These are phyloP conservation scores for Muscicapa comitata DNA, from an alignment of 2,797 vertebrate species.

Conservation along the genomic window DNA sequence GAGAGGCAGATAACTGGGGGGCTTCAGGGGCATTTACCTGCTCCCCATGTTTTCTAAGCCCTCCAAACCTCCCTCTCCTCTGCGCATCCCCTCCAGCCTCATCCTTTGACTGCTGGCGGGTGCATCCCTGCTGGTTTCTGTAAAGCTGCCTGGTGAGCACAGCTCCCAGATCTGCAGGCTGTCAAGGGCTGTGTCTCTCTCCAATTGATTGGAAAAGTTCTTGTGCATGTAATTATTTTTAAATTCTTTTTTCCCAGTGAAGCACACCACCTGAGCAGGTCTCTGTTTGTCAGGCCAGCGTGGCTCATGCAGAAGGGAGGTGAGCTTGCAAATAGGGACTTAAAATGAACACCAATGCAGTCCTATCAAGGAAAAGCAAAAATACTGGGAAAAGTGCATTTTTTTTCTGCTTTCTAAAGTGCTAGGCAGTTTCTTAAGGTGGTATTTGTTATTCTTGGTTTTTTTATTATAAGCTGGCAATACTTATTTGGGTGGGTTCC, in stretches of 20 bases:
- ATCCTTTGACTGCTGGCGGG: neutral
- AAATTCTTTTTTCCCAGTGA: neutral
- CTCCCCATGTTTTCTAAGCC: neutral
- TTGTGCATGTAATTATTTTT: neutral
- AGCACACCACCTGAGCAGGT: constrained; percentile 33
- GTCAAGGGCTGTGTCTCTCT: constrained; percentile 18
- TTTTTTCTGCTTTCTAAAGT: neutral
- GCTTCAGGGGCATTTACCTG: fast-evolving
- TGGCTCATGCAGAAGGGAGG: neutral
- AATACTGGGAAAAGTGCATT: fast-evolving
- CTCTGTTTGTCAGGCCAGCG: neutral
- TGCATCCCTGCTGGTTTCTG: neutral
- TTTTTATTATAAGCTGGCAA: neutral
- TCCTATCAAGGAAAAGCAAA: neutral
- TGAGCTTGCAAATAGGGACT: neutral
- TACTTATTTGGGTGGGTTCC: fast-evolving
- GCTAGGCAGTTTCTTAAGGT: neutral
- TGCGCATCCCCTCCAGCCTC: neutral
- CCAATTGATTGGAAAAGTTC: constrained; percentile 55
- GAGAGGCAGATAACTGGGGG: neutral
- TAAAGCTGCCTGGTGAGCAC: constrained; percentile 10
- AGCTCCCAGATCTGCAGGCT: neutral
- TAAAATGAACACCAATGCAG: neutral
- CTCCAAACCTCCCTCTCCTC: neutral
- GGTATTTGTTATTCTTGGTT: neutral